A percentile compares a stretch with the other conserved stretches of the same genome.
phyloP scores from a whole-genome alignment of 2,888 invertebrate genomes.

The Lasioglossum calceatum region DNA sequence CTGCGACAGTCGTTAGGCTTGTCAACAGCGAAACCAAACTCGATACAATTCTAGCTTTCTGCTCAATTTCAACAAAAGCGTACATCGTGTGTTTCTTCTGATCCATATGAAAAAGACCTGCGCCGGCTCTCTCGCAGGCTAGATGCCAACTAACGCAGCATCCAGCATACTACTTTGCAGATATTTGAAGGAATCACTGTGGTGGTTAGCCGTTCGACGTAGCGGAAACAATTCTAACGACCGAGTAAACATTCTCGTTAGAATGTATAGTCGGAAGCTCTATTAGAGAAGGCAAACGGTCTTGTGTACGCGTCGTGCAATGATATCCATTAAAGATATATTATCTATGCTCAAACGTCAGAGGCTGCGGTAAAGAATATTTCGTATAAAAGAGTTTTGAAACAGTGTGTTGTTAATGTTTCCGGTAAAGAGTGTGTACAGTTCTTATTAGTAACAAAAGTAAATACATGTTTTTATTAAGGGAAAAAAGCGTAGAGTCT shows the following conservation, averaged over 20 bases:
- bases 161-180: slow-evolving; percentile 48
- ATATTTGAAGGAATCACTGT: slow-evolving; percentile 68
- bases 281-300: slow-evolving; percentile 28
- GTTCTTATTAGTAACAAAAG: slow-evolving; percentile 52
- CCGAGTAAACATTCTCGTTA: slow-evolving; percentile 49
- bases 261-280: slow-evolving; percentile 51
- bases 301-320: slow-evolving; percentile 64
- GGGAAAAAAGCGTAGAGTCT: slow-evolving; percentile 12
- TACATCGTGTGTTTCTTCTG: slow-evolving; percentile 61
- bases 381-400: slow-evolving; percentile 47
- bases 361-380: slow-evolving; percentile 63
- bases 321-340: slow-evolving; percentile 65
- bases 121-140: slow-evolving; percentile 46
- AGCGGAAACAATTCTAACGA: slow-evolving; percentile 49
- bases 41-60: slow-evolving; percentile 69
- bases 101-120: slow-evolving; percentile 23
- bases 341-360: slow-evolving; percentile 66
- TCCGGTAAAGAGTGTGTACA: slow-evolving; percentile 67
- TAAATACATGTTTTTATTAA: slow-evolving; percentile 56
- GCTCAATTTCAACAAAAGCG: slow-evolving; percentile 69
- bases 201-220: slow-evolving; percentile 56
- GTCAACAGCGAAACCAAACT: slow-evolving; percentile 72
- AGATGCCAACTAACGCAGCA: slow-evolving; percentile 55
- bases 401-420: slow-evolving; percentile 57
- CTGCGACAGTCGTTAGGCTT: slow-evolving; percentile 65